Conservation (phyloP, 2,113 vertebrate species). For the Aptenodytes forsteri region DNA sequence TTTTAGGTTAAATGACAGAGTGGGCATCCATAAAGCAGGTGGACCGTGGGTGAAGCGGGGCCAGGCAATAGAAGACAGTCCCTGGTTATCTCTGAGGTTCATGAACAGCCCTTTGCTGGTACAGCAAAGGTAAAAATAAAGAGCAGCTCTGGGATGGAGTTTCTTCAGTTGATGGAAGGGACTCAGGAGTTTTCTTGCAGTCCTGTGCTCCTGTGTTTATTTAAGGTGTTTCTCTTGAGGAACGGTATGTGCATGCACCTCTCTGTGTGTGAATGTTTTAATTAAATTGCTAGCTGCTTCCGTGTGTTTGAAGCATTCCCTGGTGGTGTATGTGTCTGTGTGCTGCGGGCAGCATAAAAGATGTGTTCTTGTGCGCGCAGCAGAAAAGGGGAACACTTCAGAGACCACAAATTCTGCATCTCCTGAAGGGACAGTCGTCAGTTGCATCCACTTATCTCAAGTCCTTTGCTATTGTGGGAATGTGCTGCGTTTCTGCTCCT, state of each 20-base stretch:
- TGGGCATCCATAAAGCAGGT: background rate
- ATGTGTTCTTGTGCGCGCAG: background rate
- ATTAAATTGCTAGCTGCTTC: conserved; percentile 19
- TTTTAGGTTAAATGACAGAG: background rate
- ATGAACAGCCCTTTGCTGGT: background rate
- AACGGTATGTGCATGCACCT: background rate
- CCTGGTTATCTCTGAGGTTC: background rate
- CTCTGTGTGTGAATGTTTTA: background rate
- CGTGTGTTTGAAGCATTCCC: background rate
- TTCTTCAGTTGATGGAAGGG: background rate
- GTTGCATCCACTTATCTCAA: background rate
- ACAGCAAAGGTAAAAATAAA: background rate
- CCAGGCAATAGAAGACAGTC: background rate
- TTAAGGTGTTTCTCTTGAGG: background rate
- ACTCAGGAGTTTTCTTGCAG: background rate
- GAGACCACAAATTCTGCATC: background rate
- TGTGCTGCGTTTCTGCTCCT: background rate
- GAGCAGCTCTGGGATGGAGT: background rate
- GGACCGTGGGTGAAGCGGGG: background rate
- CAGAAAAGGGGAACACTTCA: background rate
- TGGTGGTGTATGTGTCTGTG: background rate
- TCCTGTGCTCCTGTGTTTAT: background rate
- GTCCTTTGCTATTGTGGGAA: background rate
- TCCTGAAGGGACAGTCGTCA: background rate
- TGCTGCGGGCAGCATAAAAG: rapidly evolving